phyloP scores from a whole-genome alignment of 64 coral and sea anemone species.

The Montipora efflorescens region DNA sequence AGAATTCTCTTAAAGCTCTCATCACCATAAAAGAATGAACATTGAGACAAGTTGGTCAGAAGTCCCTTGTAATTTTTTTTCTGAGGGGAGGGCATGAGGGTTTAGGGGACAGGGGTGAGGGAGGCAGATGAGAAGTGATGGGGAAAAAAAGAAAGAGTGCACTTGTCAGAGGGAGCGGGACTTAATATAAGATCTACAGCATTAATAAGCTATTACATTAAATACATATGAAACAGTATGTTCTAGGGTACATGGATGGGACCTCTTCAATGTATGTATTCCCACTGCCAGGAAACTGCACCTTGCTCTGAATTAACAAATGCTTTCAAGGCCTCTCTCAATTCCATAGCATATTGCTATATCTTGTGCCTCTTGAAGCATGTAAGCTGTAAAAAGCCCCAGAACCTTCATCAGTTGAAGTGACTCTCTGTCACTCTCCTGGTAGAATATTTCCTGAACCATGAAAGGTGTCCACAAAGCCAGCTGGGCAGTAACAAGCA shows the following conservation, averaged over 20 bases:
- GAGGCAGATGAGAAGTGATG: background rate
- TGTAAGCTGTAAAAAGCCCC: constrained; percentile 21
- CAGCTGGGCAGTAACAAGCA: too few relatives aligned
- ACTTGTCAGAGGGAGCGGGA: background rate
- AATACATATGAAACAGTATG: background rate
- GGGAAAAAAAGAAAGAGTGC: background rate
- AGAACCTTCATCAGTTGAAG: constrained; percentile 2
- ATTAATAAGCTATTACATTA: constrained; percentile 17
- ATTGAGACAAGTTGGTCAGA: background rate
- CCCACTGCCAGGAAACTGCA: constrained; percentile 56
- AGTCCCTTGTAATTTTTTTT: background rate
- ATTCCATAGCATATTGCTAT: constrained; percentile 37
- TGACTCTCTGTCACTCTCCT: background rate
- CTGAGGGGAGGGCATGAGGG: background rate
- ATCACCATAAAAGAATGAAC: background rate
- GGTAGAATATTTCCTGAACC: too few relatives aligned
- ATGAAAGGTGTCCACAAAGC: too few relatives aligned
- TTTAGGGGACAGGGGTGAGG: background rate
- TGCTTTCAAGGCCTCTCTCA: constrained; percentile 41
- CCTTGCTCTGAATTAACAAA: constrained; percentile 59
- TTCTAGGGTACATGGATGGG: constrained; percentile 21
- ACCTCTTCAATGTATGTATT: constrained; percentile 34
- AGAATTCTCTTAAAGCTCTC: background rate
- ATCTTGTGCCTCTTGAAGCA: constrained; percentile 30
- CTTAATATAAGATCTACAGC: background rate